Percentiles rank a stretch among this genome's conserved stretches.
phyloP scores from a whole-genome alignment of 2,113 vertebrate species.

The Pyrgilauda ruficollis region DNA sequence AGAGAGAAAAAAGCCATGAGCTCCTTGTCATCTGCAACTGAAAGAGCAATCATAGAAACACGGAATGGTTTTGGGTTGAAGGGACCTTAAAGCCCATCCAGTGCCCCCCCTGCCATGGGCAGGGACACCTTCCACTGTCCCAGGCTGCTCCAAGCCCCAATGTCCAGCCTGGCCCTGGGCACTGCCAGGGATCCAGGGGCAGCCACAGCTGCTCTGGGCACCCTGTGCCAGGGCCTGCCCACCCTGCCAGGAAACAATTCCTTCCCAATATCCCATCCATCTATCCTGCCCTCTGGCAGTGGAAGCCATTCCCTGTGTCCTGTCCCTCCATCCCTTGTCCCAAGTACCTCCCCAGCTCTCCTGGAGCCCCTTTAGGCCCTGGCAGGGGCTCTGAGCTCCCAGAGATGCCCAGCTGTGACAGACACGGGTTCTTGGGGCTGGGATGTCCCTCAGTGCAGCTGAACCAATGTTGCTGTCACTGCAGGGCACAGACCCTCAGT shows the following conservation, averaged over 20 bases:
- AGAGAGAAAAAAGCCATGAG: background rate
- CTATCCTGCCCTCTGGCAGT: background rate
- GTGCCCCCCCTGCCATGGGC: background rate
- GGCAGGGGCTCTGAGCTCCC: background rate
- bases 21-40: background rate
- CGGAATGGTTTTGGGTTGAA: background rate
- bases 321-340: background rate
- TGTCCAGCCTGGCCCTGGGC: background rate
- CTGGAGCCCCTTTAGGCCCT: background rate
- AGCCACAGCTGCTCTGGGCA: background rate
- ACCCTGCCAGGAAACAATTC: background rate
- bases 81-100: fast-evolving
- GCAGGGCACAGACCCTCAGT: no score
- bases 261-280: background rate
- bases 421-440: background rate
- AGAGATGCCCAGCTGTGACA: no score
- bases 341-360: background rate
- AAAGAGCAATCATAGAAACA: background rate
- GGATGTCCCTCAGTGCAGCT: background rate
- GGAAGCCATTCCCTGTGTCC: background rate
- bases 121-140: background rate
- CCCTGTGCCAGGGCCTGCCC: background rate
- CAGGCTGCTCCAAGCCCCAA: background rate
- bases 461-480: no score
- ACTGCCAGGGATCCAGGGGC: background rate